phyloP scores from a whole-genome alignment of 2,888 invertebrate species.

The Hymenopus coronatus region DNA sequence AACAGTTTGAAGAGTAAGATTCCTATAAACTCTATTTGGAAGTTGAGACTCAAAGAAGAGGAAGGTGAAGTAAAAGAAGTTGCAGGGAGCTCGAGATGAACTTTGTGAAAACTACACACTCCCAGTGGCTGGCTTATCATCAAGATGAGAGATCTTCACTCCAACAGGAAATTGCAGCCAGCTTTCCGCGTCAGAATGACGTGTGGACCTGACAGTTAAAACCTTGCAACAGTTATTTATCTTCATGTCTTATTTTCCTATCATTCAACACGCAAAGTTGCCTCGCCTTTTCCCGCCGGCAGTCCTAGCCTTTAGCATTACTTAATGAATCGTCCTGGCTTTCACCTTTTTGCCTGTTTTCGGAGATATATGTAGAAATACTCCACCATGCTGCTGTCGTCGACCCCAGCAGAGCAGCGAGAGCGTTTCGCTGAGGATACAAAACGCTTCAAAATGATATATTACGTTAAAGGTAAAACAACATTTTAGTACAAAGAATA shows the following conservation, averaged over 20 bases:
- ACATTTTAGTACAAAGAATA: too few relatives aligned
- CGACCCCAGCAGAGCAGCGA: too few relatives aligned
- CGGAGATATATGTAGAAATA: background rate
- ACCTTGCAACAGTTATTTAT: constrained; percentile 27
- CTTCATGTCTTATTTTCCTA: constrained; percentile 30
- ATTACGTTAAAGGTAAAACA: too few relatives aligned
- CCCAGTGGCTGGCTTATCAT: constrained; percentile 12
- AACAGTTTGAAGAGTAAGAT: background rate
- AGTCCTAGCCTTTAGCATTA: background rate
- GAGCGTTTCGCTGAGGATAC: too few relatives aligned
- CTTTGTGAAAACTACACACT: background rate
- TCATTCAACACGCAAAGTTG: constrained; percentile 24
- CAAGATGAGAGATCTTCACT: constrained; percentile 3
- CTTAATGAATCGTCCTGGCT: background rate
- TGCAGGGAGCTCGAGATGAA: background rate
- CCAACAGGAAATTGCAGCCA: constrained; percentile 28
- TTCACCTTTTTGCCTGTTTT: background rate
- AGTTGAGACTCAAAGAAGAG: background rate
- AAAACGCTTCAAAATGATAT: too few relatives aligned
- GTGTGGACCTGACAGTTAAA: constrained; percentile 21
- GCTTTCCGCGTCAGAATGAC: constrained; percentile 21
- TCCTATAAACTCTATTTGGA: background rate
- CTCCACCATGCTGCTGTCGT: background rate
- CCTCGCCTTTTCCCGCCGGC: background rate
- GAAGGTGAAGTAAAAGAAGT: background rate